Conservation (phyloP, 2,888 invertebrate genomes). For the Camponotus fellah region DNA sequence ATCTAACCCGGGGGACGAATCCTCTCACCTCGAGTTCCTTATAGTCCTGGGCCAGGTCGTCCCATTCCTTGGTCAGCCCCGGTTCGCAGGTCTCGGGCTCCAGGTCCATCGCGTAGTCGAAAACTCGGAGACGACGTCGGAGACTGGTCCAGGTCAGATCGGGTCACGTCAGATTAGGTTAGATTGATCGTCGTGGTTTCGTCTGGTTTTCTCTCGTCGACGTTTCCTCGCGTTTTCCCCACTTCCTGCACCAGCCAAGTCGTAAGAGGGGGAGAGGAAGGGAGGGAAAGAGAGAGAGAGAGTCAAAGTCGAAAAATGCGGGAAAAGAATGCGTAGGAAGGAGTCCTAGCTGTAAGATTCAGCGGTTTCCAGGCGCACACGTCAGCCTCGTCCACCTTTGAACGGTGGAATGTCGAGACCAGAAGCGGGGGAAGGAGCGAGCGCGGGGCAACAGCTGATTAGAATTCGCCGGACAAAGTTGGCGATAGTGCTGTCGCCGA, state of each 20-base stretch:
- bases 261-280: neutral
- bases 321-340: neutral
- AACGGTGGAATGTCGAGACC: neutral
- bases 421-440: neutral
- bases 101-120: conserved; percentile 86
- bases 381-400: neutral
- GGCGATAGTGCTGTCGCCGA: neutral
- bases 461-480: neutral
- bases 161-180: neutral
- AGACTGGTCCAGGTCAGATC: neutral
- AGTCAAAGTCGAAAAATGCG: neutral
- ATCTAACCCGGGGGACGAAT: neutral
- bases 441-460: neutral
- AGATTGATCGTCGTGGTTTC: neutral
- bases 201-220: neutral
- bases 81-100: conserved; percentile 86
- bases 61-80: conserved; percentile 90
- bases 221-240: neutral
- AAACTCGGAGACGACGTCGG: conserved; percentile 6
- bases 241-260: neutral
- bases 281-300: neutral
- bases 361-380: neutral
- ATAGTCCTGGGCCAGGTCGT: conserved; percentile 92
- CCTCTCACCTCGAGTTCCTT: conserved; percentile 92
- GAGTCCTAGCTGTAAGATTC: neutral